Conservation (phyloP, 1,140 invertebrate genomes). For the Nautilus pompilius region DNA sequence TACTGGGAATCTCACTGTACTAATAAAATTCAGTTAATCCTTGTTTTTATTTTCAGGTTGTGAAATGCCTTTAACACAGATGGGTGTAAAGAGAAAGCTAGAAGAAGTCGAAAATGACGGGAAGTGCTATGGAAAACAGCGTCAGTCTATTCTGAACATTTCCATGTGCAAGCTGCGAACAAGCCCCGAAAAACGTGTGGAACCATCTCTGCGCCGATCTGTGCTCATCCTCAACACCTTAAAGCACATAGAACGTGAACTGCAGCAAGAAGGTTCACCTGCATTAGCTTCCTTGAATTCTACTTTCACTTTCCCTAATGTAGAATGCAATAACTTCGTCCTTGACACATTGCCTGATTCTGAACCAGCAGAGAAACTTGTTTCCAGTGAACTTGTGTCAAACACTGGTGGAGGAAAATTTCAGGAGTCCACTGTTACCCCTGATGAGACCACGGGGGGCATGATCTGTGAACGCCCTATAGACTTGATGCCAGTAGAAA, state of each 20-base stretch:
- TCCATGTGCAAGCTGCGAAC: conserved; percentile 91
- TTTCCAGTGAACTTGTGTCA: neutral
- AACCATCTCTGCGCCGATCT: conserved; percentile 84
- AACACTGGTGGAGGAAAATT: neutral
- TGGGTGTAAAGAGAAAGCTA: conserved; percentile 37
- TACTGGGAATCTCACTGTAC: no score
- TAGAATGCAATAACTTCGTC: conserved; percentile 17
- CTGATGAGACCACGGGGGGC: conserved; percentile 15
- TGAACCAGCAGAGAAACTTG: conserved; percentile 3
- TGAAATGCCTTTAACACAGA: neutral
- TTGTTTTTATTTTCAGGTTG: neutral
- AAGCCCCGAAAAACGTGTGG: conserved; percentile 58
- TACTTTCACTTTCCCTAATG: conserved; percentile 18
- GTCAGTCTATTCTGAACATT: conserved; percentile 85
- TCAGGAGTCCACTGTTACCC: conserved; percentile 8
- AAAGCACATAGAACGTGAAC: conserved; percentile 83
- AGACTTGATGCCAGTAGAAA: conserved; percentile 18
- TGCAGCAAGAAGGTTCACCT: conserved; percentile 72
- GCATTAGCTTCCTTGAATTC: conserved; percentile 32
- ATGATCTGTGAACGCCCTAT: no score
- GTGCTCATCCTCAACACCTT: conserved; percentile 93
- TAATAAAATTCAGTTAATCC: no score
- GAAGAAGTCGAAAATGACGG: conserved; percentile 23
- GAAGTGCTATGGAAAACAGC: conserved; percentile 52
- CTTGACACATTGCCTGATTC: conserved; percentile 27